These are phyloP conservation scores for Lycodopsis pacificus DNA, from an alignment of 2,797 vertebrate genomes.

Conservation along the genomic window DNA sequence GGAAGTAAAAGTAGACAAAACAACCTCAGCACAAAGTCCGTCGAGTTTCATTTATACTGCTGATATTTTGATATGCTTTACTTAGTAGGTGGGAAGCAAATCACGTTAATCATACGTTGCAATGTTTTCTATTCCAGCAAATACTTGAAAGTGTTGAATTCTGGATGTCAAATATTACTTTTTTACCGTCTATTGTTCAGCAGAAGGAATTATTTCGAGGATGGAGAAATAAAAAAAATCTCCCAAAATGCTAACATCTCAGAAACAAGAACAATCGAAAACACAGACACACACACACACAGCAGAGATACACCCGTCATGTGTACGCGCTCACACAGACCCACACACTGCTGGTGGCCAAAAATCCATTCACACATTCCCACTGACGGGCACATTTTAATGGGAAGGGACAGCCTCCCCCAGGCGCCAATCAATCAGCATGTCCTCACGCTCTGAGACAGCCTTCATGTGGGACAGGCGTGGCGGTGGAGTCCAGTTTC, in stretches of 20 bases:
- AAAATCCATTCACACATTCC: slow-evolving; percentile 56
- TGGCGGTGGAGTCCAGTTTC: slow-evolving; percentile 33
- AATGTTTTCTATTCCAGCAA: background rate
- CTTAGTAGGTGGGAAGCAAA: background rate
- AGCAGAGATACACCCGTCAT: slow-evolving; percentile 23
- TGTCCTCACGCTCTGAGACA: slow-evolving; percentile 43
- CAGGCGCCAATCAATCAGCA: slow-evolving; percentile 65
- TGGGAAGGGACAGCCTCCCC: slow-evolving; percentile 59
- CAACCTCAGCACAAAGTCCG: background rate
- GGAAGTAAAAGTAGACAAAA: slow-evolving; percentile 31
- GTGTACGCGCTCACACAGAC: slow-evolving; percentile 33
- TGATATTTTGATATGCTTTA: background rate
- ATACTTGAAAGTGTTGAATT: background rate
- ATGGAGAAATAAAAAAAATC: background rate
- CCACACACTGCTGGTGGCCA: slow-evolving; percentile 39
- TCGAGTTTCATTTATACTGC: background rate
- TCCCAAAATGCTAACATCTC: background rate
- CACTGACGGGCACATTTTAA: slow-evolving; percentile 59
- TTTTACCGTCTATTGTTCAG: background rate
- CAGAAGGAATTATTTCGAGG: background rate
- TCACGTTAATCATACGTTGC: background rate
- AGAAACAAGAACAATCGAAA: background rate
- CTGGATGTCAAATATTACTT: background rate
- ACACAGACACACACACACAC: background rate
- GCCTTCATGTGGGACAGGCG: slow-evolving; percentile 52